Percentiles rank a stretch among this genome's conserved stretches.
phyloP scores from a whole-genome alignment of 2,797 vertebrate genomes.

The Sebastes trivittatus region DNA sequence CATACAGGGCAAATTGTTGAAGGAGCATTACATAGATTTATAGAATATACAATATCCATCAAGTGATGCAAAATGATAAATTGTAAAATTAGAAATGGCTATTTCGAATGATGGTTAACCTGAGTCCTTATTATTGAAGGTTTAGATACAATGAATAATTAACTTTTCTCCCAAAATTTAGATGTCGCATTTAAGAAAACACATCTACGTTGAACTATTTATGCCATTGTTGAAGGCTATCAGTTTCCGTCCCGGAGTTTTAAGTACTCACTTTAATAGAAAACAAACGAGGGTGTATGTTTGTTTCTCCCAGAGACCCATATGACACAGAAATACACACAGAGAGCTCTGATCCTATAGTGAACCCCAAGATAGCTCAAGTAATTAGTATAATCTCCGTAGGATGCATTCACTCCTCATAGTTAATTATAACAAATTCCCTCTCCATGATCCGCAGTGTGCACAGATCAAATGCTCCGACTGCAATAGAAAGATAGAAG shows the following conservation, averaged over 20 bases:
- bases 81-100: background rate
- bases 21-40: background rate
- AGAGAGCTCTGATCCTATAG: conserved; percentile 58
- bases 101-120: background rate
- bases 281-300: conserved; percentile 32
- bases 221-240: background rate
- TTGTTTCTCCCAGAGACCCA: conserved; percentile 42
- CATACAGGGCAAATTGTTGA: conserved; percentile 3
- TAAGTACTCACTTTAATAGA: conserved; percentile 13
- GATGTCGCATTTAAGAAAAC: background rate
- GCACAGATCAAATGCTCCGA: conserved; percentile 57
- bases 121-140: background rate
- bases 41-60: background rate
- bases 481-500: conserved; percentile 43
- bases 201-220: background rate
- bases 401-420: conserved; percentile 68
- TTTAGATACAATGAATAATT: conserved; percentile 3
- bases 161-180: background rate
- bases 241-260: background rate
- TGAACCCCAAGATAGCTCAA: conserved; percentile 64
- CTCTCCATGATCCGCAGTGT: conserved; percentile 40
- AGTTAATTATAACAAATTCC: conserved; percentile 75
- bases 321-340: conserved; percentile 49
- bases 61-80: conserved; percentile 11
- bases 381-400: conserved; percentile 74